Evolutionary conservation across 2,113 vertebrate species (phyloP), one percentile per base, ranked within the genome.

Genomic region (pig (Sus scrofa)): DNA sequence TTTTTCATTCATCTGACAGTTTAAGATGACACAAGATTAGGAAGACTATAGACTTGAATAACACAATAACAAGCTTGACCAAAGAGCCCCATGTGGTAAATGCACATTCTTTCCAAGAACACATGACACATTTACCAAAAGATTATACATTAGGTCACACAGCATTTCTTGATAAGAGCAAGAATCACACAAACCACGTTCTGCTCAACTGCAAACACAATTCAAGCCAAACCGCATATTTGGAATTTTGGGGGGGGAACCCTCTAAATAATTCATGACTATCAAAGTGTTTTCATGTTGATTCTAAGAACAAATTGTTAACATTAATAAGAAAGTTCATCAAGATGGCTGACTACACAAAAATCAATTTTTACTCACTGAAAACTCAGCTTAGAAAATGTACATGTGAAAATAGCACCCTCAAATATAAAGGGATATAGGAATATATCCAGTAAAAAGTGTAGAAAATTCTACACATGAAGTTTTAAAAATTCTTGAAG

Each of bases 321-420:
- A 73, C 13, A 63, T 24, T 63, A 81, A 83, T 70, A 90, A 84
- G 65, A 93, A 84, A 91, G 16, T n/a, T 22, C 39, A 79, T 8
- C 32, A 79, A 86, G 82, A n/a, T n/a, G 4, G 8, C 7, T 39
- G 37, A 8, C 37, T 81, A 13, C 9, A 39, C 34, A 86, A 89
- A 86, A 93, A 34, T 58, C 52, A 89, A 81, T 67, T 91, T 88
- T 83, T 77, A 65, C 65, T 91, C 11, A 67, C 7, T 86, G 82
- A 85, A 96, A 85, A 74, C 34, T n/a, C 4, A 50, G 37, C 44
- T 96, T 65, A 79, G 58, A 91, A 93, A 78, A 90, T 19, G 65
- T 11, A 32, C 52, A 60, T 67, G 2, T 86, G 62, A 54, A 86
- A 84, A 52, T 60, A 79, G 44, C 52, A 85, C 39, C 56, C 30